phyloP scores from a whole-genome alignment of 30 jellyfish, hydroid and myxozoan species.

The Turritopsis dohrnii region DNA sequence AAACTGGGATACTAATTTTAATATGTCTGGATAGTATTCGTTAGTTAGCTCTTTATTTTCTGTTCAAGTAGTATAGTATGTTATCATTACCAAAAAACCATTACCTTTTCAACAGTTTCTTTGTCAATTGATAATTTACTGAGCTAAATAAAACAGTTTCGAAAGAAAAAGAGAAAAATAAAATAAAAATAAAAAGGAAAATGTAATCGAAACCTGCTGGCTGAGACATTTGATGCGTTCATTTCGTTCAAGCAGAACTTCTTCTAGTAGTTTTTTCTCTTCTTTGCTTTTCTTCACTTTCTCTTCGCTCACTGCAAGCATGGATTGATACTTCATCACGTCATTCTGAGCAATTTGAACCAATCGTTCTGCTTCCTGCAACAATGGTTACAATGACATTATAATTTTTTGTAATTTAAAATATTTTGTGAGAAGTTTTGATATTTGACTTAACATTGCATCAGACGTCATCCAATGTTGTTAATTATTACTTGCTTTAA shows the following conservation, averaged over 20 bases:
- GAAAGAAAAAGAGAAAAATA: no score
- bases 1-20: no score
- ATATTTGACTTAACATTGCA: no score
- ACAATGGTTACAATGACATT: background rate
- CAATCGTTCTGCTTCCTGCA: conserved; percentile 48
- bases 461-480: no score
- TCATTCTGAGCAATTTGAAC: conserved; percentile 47
- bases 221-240: conserved; percentile 33
- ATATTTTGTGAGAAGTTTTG: no score
- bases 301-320: conserved; percentile 42
- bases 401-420: no score
- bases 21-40: no score
- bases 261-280: conserved; percentile 21
- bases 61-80: no score
- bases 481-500: no score
- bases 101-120: background rate
- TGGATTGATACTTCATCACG: conserved; percentile 48
- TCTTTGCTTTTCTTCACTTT: conserved; percentile 29
- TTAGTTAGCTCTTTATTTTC: no score
- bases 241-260: conserved; percentile 33
- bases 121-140: background rate
- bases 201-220: conserved; percentile 32
- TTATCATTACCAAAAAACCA: background rate
- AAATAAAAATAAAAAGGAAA: background rate
- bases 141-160: background rate